Percentiles rank a stretch among this genome's conserved stretches.
phyloP scores from a whole-genome alignment of 2,888 invertebrate species.

The Luperina nickerlii region DNA sequence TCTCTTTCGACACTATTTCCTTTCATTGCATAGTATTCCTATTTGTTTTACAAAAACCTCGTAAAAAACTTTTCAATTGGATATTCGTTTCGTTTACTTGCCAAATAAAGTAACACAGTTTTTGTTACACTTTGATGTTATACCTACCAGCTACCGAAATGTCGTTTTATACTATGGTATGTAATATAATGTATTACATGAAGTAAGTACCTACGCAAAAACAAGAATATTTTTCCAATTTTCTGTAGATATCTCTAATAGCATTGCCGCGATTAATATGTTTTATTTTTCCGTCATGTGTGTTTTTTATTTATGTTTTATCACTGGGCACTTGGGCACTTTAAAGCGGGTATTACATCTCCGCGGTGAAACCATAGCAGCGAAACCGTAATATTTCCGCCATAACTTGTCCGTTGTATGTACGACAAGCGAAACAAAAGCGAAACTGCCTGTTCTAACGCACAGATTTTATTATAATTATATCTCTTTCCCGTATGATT shows the following conservation, averaged over 20 bases:
- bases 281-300: not conserved
- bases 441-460: not conserved
- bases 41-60: not conserved
- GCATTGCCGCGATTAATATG: not conserved
- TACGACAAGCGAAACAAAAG: not conserved
- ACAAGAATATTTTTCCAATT: not conserved
- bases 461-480: not conserved
- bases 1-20: conserved; percentile 10
- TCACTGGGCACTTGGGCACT: too few species aligned
- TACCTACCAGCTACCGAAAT: not conserved
- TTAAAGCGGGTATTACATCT: not conserved
- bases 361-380: not conserved
- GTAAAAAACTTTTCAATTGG: not conserved
- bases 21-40: conserved; percentile 13
- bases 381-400: not conserved
- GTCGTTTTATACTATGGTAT: not conserved
- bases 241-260: not conserved
- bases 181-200: not conserved
- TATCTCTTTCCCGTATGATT: too few species aligned
- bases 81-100: not conserved
- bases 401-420: not conserved
- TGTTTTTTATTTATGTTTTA: conserved; percentile 3
- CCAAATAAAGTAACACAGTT: not conserved
- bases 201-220: not conserved
- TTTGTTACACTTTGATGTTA: not conserved